Evolutionary conservation across 2,888 invertebrate genomes (phyloP), one percentile per base, ranked within the genome.

Genomic region (Drosophila maculinotata): DNA sequence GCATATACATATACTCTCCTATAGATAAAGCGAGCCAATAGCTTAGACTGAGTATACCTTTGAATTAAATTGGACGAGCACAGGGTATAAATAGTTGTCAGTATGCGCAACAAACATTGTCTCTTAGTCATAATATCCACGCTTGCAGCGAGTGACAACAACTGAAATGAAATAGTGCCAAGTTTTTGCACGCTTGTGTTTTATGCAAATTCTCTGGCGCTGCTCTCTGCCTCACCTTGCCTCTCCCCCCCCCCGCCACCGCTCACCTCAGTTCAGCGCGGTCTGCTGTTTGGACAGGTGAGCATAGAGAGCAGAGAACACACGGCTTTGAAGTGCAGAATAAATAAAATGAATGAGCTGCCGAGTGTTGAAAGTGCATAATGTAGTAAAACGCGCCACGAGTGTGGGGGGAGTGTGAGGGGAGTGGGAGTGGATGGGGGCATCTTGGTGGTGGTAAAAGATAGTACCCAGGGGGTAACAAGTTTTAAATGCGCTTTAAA

Each of bases 341-440:
- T 82, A 82, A 85, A 81, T 85, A 85, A 69, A 77, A 82, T 72
- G 83, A 79, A 82, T 81, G 81, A 82, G 85, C 63, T 69, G 76
- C 74, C 60, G 79, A 85, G 85, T 79, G 85, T 73, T 69, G 76
- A 70, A 76, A 80, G 80, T 80, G 80, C 85, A 80, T 80, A 81
- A 80, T 84, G 76, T 80, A 73, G 79, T 67, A 65, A 79, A 77
- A 60, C 20, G 30, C 38, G 51, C 44, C 38, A 36, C 28, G 12
- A 23, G 6, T 2, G 45, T 3, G 33, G 8, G 14, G 8, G 14
- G 41, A 7, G 10, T n/a, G n/a, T n/a, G 3, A 7, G 2, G 3
- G 4, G 8, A 12, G 12, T 3, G 6, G 14, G 14, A 9, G 7
- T 6, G 12, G 6, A 28, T 1, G 15, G 33, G 14, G 17, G 35